Conservation (phyloP, 2,888 invertebrate genomes). For the Cataglyphis cursor region DNA sequence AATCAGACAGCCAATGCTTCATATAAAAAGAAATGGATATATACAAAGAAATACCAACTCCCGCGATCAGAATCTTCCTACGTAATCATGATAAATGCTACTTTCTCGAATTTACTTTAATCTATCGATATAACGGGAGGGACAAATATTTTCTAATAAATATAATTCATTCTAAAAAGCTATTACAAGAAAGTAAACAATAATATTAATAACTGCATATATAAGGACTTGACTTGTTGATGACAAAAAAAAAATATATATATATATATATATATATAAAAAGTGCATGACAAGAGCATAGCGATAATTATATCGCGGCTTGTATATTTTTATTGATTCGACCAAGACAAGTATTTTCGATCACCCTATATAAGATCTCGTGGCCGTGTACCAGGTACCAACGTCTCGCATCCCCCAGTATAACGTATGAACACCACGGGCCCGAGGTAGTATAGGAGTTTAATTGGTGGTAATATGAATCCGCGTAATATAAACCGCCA, state of each 20-base stretch:
- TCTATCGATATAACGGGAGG: slow-evolving; percentile 24
- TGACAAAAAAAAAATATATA: too few relatives aligned
- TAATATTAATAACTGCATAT: neutral
- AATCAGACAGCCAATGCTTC: slow-evolving; percentile 39
- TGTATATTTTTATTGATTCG: neutral
- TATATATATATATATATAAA: too few relatives aligned
- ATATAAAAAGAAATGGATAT: slow-evolving; percentile 37
- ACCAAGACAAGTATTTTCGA: neutral
- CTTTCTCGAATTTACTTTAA: slow-evolving; percentile 20
- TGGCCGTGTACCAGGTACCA: slow-evolving; percentile 67
- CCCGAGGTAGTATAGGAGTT: slow-evolving; percentile 80
- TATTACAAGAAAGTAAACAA: neutral
- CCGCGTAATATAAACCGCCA: slow-evolving; percentile 84
- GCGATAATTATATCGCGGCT: neutral
- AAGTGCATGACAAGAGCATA: too few relatives aligned
- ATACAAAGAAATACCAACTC: slow-evolving; percentile 24
- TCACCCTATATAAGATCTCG: slow-evolving; percentile 68
- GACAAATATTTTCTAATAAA: slow-evolving; percentile 8
- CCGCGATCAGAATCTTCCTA: slow-evolving; percentile 16
- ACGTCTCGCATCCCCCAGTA: slow-evolving; percentile 66
- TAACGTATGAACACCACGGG: slow-evolving; percentile 79
- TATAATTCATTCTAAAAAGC: neutral
- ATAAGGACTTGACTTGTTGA: neutral
- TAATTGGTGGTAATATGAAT: slow-evolving; percentile 84
- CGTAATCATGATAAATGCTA: slow-evolving; percentile 41